Conservation (phyloP, 1,140 invertebrate species). For the Sycophila sp. region DNA sequence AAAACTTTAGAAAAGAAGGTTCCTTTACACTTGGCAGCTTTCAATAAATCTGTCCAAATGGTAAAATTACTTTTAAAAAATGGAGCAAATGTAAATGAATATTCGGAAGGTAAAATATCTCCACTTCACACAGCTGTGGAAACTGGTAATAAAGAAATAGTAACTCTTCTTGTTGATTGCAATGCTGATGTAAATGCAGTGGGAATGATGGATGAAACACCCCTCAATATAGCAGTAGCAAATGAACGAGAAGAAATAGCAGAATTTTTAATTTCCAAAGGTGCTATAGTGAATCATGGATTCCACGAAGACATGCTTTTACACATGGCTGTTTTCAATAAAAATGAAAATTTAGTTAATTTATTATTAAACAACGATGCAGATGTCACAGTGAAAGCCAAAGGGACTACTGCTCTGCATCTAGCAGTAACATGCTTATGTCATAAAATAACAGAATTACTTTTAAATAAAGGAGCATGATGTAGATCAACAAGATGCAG, state of each 20-base stretch:
- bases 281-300: constrained; percentile 6
- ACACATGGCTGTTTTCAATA: constrained; percentile 13
- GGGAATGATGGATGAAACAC: background rate
- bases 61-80: constrained; percentile 1
- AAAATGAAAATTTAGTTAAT: background rate
- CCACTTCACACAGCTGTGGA: constrained; percentile 4
- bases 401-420: constrained; percentile 5
- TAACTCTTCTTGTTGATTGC: background rate
- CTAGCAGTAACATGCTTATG: background rate
- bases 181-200: constrained; percentile 6
- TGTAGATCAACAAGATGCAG: background rate
- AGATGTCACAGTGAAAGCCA: background rate
- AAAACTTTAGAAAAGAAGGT: background rate
- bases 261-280: background rate
- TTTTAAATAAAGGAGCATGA: background rate
- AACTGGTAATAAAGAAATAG: background rate
- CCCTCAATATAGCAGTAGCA: constrained; percentile 1
- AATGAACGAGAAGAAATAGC: constrained; percentile 7
- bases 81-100: constrained; percentile 2
- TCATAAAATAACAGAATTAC: background rate
- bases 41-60: background rate
- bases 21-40: background rate
- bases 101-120: background rate
- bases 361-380: constrained; percentile 5
- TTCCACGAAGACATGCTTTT: background rate